Conservation (phyloP, 2,113 vertebrate species). For the Microcebus ravelobensis region DNA sequence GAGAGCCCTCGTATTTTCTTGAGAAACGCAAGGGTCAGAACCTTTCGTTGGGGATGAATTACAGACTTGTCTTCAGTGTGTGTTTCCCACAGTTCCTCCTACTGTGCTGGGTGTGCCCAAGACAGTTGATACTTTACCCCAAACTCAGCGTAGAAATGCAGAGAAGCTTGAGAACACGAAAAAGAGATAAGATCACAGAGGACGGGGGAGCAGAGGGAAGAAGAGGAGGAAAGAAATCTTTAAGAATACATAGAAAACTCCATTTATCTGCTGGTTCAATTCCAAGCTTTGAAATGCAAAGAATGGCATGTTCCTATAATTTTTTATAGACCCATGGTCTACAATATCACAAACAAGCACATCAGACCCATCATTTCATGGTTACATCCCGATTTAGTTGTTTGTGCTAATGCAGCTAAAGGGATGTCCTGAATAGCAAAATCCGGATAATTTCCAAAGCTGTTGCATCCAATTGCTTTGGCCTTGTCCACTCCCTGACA, state of each 20-base stretch:
- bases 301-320: fast-evolving
- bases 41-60: neutral
- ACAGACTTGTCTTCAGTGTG: neutral
- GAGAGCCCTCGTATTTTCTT: neutral
- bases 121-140: neutral
- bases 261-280: neutral
- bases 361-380: neutral
- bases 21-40: neutral
- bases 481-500: neutral
- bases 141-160: neutral
- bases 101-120: neutral
- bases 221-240: neutral
- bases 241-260: neutral
- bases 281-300: neutral
- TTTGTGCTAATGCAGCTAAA: neutral
- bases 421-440: neutral
- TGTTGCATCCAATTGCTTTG: neutral
- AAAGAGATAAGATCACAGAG: neutral
- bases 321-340: neutral
- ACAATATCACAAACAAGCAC: fast-evolving
- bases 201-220: neutral
- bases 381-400: neutral
- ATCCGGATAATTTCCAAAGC: neutral
- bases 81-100: neutral
- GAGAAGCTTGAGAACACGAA: neutral